These are phyloP conservation scores for Distichodus sexfasciatus DNA, from an alignment of 2,797 vertebrate species.

Conservation along the genomic window DNA sequence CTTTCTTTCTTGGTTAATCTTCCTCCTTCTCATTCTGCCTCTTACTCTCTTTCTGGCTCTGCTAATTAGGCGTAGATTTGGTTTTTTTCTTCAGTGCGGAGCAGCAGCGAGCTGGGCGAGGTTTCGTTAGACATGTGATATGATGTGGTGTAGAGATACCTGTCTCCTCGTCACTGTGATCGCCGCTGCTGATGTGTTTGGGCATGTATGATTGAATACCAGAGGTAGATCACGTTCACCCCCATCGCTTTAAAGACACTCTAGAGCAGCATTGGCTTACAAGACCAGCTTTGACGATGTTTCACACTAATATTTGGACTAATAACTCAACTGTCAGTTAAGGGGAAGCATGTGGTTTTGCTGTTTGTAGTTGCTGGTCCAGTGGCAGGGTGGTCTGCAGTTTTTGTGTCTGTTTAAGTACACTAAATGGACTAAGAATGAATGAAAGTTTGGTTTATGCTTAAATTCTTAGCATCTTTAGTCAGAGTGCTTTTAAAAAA, in stretches of 20 bases:
- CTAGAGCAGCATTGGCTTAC: neutral
- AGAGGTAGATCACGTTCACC: neutral
- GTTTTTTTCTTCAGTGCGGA: neutral
- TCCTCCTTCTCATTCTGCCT: slow-evolving; percentile 6
- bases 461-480: too few relatives aligned
- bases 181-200: slow-evolving; percentile 6
- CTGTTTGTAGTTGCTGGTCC: too few relatives aligned
- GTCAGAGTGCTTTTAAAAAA: too few relatives aligned
- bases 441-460: too few relatives aligned
- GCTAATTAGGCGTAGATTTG: neutral
- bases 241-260: neutral
- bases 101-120: neutral
- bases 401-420: too few relatives aligned
- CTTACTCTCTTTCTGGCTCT: neutral
- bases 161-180: neutral
- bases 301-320: neutral
- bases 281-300: neutral
- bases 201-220: neutral
- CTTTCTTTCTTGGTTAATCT: neutral
- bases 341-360: too few relatives aligned
- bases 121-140: neutral
- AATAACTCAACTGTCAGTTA: too few relatives aligned
- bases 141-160: slow-evolving; percentile 6
- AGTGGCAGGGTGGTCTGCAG: too few relatives aligned
- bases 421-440: too few relatives aligned